Evolutionary conservation across 2,113 vertebrate genomes (phyloP).

Genomic region (Terrapene triunguis): DNA sequence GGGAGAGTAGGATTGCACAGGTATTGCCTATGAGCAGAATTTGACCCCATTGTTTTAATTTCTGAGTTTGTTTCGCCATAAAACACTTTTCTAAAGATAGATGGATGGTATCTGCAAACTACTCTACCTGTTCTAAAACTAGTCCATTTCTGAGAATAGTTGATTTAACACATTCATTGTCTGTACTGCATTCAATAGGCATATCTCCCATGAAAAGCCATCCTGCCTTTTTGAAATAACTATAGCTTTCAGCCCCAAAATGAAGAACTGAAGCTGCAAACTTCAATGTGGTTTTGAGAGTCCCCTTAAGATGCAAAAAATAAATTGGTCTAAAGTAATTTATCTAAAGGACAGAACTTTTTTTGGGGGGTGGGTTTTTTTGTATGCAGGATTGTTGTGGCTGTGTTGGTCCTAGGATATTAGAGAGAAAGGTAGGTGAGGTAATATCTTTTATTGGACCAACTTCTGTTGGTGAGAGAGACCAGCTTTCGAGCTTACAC

Average conservation of each 20-base stretch:
- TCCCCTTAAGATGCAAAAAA: slow-evolving; percentile 40
- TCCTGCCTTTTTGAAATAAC: slow-evolving; percentile 18
- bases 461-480: too few species aligned
- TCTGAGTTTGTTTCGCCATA: neutral
- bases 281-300: slow-evolving; percentile 15
- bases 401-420: too few species aligned
- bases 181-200: neutral
- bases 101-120: neutral
- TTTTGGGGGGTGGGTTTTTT: too few species aligned
- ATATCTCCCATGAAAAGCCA: neutral
- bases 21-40: neutral
- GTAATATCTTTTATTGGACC: too few species aligned
- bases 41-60: neutral
- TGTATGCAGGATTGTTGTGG: too few species aligned
- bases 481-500: too few species aligned
- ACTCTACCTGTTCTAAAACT: neutral
- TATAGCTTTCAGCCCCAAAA: slow-evolving; percentile 16
- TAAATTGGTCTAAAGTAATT: slow-evolving; percentile 26
- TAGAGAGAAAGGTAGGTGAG: too few species aligned
- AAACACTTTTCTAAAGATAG: neutral
- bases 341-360: too few species aligned
- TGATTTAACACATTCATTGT: neutral
- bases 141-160: neutral
- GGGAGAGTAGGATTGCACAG: neutral
- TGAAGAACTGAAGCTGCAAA: slow-evolving; percentile 28